phyloP scores from a whole-genome alignment of 2,113 vertebrate species.

The Ochotona princeps region DNA sequence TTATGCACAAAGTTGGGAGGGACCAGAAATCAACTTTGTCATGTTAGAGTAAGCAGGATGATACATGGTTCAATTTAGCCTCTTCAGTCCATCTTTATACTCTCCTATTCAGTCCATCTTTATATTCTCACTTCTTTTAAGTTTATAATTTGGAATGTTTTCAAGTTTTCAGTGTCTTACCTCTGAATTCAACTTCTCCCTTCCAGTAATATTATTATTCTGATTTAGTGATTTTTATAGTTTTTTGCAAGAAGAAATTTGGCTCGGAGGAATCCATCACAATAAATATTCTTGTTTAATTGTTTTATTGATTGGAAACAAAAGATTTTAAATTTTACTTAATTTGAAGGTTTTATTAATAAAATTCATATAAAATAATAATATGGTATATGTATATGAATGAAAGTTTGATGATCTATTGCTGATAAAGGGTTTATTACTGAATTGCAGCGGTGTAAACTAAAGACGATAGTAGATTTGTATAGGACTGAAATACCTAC shows the following conservation, averaged over 20 bases:
- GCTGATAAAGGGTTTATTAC: background rate
- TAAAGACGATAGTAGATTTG: constrained; percentile 38
- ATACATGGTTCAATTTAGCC: background rate
- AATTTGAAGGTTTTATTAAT: background rate
- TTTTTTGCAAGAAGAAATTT: background rate
- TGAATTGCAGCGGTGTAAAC: background rate
- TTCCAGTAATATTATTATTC: background rate
- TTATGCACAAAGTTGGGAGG: background rate
- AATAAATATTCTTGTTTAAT: constrained; percentile 5
- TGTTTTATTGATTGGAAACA: background rate
- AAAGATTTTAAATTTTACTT: constrained; percentile 42
- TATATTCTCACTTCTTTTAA: background rate
- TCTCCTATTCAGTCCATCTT: background rate
- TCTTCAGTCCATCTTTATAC: background rate
- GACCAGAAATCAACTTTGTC: background rate
- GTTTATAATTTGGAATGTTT: background rate
- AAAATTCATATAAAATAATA: background rate
- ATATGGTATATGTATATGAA: background rate
- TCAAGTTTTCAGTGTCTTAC: background rate
- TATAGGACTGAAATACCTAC: background rate
- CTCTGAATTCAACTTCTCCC: background rate
- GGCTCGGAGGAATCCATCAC: background rate
- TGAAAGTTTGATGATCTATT: background rate
- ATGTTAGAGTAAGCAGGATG: background rate
- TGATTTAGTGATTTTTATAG: background rate